Evolutionary conservation across 1,140 invertebrate species (phyloP).

Genomic region (Chionoecetes opilio): DNA sequence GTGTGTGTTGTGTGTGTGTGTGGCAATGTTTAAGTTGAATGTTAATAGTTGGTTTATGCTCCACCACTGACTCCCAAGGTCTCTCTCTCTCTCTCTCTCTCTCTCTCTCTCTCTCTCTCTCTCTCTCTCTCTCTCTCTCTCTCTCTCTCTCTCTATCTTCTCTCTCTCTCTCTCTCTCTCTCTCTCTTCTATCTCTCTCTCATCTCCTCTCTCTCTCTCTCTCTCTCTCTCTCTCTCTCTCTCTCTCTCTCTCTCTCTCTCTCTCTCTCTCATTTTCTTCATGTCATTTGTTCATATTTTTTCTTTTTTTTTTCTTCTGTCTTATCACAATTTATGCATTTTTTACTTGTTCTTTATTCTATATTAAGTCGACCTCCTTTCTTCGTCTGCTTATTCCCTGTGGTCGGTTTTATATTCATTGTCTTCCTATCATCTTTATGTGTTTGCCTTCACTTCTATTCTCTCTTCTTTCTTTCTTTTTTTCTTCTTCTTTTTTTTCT

Average conservation of each 20-base stretch:
- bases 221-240: not conserved
- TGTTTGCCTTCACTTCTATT: not conserved
- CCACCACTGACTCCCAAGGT: not conserved
- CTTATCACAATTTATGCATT: too few species aligned
- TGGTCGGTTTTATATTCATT: too few species aligned
- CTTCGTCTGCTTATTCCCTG: too few species aligned
- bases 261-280: not conserved
- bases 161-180: not conserved
- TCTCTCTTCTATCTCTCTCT: constrained; percentile 42
- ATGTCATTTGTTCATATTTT: not conserved
- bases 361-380: too few species aligned
- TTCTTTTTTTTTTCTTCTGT: not conserved
- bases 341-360: not conserved
- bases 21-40: constrained; percentile 25
- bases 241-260: too few species aligned
- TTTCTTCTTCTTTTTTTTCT: not conserved
- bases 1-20: constrained; percentile 27
- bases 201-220: constrained; percentile 37
- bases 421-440: too few species aligned
- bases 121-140: constrained; percentile 54
- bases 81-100: constrained; percentile 50
- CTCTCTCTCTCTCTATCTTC: not conserved
- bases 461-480: not conserved
- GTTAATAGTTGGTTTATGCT: not conserved
- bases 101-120: constrained; percentile 35